Base-by-base conservation (phyloP, 2,888 invertebrate genomes). In the Diplazon laetatorius region DNA sequence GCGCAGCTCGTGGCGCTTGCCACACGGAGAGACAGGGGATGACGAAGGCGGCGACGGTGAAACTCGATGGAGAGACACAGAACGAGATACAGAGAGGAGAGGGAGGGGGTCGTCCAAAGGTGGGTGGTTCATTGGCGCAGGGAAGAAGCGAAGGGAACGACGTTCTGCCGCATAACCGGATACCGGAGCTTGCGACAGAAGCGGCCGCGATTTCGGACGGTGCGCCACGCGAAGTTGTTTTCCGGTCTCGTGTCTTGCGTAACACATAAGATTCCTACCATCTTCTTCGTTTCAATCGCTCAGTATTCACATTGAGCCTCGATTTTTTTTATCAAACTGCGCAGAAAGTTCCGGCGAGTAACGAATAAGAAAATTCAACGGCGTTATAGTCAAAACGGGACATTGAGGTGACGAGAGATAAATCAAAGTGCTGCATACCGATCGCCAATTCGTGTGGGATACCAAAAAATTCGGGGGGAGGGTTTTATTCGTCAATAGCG, bases 181-280 rank as follows among this genome's bases (percentile, higher is more conserved):
- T 50, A 65, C 55, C 75, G n/a, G 81, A 72, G 76, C 80, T 84
- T 78, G 74, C 62, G 66, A 50, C 82, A 82, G 78, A 80, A 81
- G 87, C 84, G 82, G 84, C 82, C 86, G 86, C 81, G 85, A 81
- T 75, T 83, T 80, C 83, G 82, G 62, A 83, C 81, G 82, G 83
- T 82, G 75, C 81, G 81, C 65, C 25, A 77, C 81, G 78, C 82
- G 79, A 39, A 39, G 30, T 16, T 60, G 14, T 46, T 37, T 46
- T 30, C 16, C 30, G n/a, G 6, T 14, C 25, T 70, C 25, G 42
- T 39, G 22, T 35, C 46, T 62, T 39, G 55, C 39, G 18, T 6
- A 2, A 39, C 48, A 46, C 18, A 9, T 14, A 14, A 52, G 4
- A 30, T 1, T n/a, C 3, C 12, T n/a, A 1, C 10, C 5, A n/a